Evolutionary conservation across 2,888 invertebrate species (phyloP), one percentile per base, ranked within the genome.

Genomic region (Caenorhabditis sulstoni): DNA sequence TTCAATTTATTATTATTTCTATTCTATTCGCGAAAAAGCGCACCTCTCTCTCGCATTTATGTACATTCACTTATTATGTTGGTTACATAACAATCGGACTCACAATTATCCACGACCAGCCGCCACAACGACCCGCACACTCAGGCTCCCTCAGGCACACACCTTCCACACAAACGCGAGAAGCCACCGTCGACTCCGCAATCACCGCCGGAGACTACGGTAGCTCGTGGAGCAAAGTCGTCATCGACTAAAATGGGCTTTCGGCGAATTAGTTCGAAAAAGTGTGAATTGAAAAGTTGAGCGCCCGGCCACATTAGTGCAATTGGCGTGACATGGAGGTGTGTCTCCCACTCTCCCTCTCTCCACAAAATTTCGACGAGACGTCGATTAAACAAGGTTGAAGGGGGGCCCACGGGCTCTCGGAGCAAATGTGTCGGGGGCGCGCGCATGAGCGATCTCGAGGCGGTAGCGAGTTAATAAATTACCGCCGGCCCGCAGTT

Each of bases 51-150:
- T 29, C 57, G 39, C 59, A 59, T 59, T 53, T 59, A 70, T 70
- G 70, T 61, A 70, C 70, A 70, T 70, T 70, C 61, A 70, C 70
- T 70, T 70, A 70, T 70, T 70, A 70, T 70, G 70, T 70, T 61
- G 61, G 70, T 61, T 53, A 61, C 70, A 70, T 70, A 70, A 70
- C 61, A 70, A 70, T 70, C 52, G 53, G 55, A 47, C 55, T 55
- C 53, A 65, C 65, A 68, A 68, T 68, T 68, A 68, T 68, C 59
- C 50, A 18, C 45, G 8, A 50, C 50, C 50, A 50, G n/a, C n/a
- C n/a, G 29, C 52, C 52, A 52, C 49, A 49, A 49, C 49, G 22
- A 52, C 29, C 52, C 22, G 29, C 29, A 7, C 29, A 29, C 7
- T 29, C 29, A 5, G n/a, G 29, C 29, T 29, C 29, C 29, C 29